Conservation (phyloP, 2,888 invertebrate species). For the Mimachlamys varia region DNA sequence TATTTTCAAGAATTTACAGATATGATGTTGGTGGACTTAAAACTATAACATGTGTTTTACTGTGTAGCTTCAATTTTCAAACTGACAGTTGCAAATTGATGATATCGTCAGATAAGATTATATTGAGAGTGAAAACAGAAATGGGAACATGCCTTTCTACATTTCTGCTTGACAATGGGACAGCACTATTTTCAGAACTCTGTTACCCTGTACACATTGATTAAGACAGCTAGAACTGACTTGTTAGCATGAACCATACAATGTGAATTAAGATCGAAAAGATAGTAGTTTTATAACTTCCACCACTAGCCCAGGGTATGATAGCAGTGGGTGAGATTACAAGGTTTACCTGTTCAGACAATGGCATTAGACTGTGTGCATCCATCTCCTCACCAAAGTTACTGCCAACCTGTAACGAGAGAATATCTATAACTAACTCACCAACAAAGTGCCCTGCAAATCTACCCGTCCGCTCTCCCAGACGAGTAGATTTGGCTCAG, state of each 20-base stretch:
- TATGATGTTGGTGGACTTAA: too few species aligned
- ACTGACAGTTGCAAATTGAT: too few species aligned
- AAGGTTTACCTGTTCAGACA: neutral
- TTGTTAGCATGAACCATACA: neutral
- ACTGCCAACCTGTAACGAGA: constrained; percentile 17
- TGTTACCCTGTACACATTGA: neutral
- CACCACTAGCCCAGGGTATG: neutral
- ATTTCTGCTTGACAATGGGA: neutral
- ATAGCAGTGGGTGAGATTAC: neutral
- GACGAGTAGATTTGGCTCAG: too few species aligned
- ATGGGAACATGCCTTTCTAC: too few species aligned
- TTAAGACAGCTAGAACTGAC: neutral
- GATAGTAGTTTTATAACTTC: neutral
- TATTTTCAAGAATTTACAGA: too few species aligned
- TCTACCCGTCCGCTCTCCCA: too few species aligned
- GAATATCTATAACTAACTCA: neutral
- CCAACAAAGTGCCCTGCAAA: neutral
- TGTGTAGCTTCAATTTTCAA: too few species aligned
- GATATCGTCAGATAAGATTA: too few species aligned
- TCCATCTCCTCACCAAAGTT: constrained; percentile 15
- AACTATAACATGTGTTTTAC: too few species aligned
- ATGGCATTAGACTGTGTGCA: neutral
- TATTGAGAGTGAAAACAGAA: too few species aligned
- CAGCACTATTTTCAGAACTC: neutral
- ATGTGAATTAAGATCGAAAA: neutral